Evolutionary conservation across 2,888 invertebrate genomes (phyloP).

Genomic region (Heteropelma amictum): DNA sequence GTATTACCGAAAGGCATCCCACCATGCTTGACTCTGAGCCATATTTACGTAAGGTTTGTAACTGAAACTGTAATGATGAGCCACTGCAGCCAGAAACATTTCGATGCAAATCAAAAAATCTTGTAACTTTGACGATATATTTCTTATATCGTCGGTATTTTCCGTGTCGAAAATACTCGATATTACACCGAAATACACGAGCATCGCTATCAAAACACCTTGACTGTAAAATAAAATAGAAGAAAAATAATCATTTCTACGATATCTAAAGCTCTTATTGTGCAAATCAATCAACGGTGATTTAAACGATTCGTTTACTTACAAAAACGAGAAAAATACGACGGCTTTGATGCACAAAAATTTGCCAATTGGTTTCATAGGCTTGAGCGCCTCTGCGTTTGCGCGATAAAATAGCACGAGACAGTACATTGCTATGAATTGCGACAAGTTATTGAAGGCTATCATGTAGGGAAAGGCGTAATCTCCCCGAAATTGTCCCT

Average conservation of each 20-base stretch:
- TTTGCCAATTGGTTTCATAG: slow-evolving; percentile 96
- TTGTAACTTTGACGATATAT: slow-evolving; percentile 90
- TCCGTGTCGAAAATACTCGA: slow-evolving; percentile 86
- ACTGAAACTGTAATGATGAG: slow-evolving; percentile 97
- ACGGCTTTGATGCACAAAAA: slow-evolving; percentile 98
- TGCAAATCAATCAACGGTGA: background rate
- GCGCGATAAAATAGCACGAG: slow-evolving; percentile 95
- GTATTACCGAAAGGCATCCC: slow-evolving; percentile 76
- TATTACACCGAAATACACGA: slow-evolving; percentile 91
- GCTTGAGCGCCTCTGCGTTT: slow-evolving; percentile 90
- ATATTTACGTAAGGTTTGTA: slow-evolving; percentile 88
- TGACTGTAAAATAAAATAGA: slow-evolving; percentile 83
- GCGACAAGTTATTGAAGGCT: slow-evolving; percentile 93
- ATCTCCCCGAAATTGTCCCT: slow-evolving; percentile 91
- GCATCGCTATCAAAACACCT: slow-evolving; percentile 91
- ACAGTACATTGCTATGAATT: slow-evolving; percentile 98
- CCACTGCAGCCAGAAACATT: slow-evolving; percentile 97
- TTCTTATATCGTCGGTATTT: slow-evolving; percentile 83
- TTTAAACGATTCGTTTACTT: slow-evolving; percentile 79
- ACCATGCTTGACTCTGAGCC: slow-evolving; percentile 76
- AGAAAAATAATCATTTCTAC: no score
- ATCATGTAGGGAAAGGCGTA: slow-evolving; percentile 95
- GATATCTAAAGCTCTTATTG: background rate
- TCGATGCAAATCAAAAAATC: slow-evolving; percentile 98
- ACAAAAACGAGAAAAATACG: slow-evolving; percentile 99